Percentiles rank a stretch among this genome's conserved stretches.
These are phyloP conservation scores for Sesia bembeciformis DNA, from an alignment of 2,888 invertebrate genomes.

Conservation along the genomic window DNA sequence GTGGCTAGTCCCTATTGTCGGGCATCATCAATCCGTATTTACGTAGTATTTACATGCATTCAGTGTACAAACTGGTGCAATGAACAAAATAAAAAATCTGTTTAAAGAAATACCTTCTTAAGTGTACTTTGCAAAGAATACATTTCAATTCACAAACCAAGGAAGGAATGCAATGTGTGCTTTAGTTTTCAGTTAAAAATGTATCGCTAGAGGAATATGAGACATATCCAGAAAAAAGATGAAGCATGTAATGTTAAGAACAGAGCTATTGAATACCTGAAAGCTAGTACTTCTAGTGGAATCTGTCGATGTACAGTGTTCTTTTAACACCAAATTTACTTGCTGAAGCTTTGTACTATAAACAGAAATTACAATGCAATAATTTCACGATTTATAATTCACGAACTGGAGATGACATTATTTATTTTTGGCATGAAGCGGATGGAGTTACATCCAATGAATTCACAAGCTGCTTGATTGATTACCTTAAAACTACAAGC, in stretches of 20 bases:
- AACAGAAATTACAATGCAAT: conserved; percentile 10
- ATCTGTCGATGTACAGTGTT: conserved; percentile 12
- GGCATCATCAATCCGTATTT: conserved; percentile 1
- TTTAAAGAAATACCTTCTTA: background rate
- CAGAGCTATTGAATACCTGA: background rate
- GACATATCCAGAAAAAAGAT: conserved; percentile 4
- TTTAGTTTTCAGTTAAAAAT: conserved; percentile 6
- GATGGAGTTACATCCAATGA: conserved; percentile 10
- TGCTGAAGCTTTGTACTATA: conserved; percentile 9
- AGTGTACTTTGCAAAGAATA: background rate
- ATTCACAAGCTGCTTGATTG: conserved; percentile 7
- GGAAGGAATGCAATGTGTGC: conserved; percentile 4
- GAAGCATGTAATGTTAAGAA: conserved; percentile 3
- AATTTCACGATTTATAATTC: conserved; percentile 8
- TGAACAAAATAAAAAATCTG: background rate
- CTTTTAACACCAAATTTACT: conserved; percentile 10
- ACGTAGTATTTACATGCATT: too few species aligned
- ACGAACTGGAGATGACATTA: conserved; percentile 3
- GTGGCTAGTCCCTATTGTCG: conserved; percentile 6
- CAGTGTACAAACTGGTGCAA: too few species aligned
- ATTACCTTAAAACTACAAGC: conserved; percentile 1
- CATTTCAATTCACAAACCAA: background rate
- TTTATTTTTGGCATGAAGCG: conserved; percentile 12
- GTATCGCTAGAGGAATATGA: conserved; percentile 8
- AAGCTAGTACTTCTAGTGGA: conserved; percentile 3